Evolutionary conservation across 2,888 invertebrate species (phyloP).

Genomic region (Diploptera punctata): DNA sequence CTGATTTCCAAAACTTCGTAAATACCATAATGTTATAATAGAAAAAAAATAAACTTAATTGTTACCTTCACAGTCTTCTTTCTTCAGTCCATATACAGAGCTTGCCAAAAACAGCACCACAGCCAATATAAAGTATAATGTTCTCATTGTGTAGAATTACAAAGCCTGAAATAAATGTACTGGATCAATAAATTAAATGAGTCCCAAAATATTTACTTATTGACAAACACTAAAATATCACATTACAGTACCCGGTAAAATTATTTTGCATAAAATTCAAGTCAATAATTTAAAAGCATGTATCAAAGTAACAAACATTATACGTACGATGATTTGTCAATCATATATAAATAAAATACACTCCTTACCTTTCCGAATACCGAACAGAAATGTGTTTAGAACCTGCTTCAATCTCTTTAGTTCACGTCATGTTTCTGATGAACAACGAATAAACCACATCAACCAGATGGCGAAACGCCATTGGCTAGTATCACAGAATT

Average conservation of each 20-base stretch:
- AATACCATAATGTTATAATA: no score
- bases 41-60: no score
- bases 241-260: no score
- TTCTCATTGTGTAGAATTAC: background rate
- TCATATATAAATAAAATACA: background rate
- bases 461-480: conserved; percentile 4
- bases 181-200: no score
- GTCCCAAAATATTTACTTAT: no score
- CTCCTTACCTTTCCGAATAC: background rate
- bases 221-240: no score
- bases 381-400: background rate
- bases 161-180: no score
- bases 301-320: no score
- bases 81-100: conserved; percentile 58
- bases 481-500: background rate
- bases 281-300: no score
- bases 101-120: background rate
- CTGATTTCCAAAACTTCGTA: no score
- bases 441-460: background rate
- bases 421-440: background rate
- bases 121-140: background rate
- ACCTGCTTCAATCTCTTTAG: background rate
- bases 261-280: no score
- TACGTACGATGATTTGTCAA: no score
- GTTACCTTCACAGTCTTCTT: conserved; percentile 84